Conservation (phyloP, 2,113 vertebrate species). For the Sceloporus tristichus region DNA sequence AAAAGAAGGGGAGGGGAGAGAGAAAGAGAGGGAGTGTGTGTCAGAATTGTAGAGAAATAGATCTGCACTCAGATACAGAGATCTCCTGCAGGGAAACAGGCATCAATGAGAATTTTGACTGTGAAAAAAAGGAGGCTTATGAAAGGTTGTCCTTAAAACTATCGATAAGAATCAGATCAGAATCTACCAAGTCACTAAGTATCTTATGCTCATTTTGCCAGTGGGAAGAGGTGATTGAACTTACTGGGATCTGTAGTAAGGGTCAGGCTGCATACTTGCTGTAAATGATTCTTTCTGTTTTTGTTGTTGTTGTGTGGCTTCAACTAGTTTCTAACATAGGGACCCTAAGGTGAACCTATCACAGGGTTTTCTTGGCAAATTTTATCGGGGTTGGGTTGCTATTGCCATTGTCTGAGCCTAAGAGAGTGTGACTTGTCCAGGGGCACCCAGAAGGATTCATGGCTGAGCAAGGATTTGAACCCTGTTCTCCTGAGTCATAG, state of each 20-base stretch:
- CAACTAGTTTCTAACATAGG: too few relatives aligned
- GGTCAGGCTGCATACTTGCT: not conserved
- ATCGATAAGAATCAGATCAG: not conserved
- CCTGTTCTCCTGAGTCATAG: too few relatives aligned
- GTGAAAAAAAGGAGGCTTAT: not conserved
- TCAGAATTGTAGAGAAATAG: conserved; percentile 36
- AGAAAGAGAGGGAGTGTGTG: conserved; percentile 13
- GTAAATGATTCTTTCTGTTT: not conserved
- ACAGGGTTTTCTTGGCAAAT: too few relatives aligned
- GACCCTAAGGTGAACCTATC: too few relatives aligned
- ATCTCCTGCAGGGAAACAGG: not conserved
- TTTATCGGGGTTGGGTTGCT: too few relatives aligned
- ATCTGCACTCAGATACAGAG: not conserved
- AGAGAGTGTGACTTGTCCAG: too few relatives aligned
- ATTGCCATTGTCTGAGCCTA: too few relatives aligned
- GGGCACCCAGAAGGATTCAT: too few relatives aligned
- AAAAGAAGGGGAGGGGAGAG: conserved; percentile 10
- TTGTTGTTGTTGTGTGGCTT: too few relatives aligned
- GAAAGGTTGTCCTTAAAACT: not conserved
- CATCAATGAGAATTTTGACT: not conserved
- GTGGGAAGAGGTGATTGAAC: not conserved
- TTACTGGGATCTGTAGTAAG: not conserved
- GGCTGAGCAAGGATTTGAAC: too few relatives aligned
- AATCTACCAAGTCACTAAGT: not conserved
- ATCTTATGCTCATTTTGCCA: not conserved